A percentile compares a stretch with the other conserved stretches of the same genome.
These are phyloP conservation scores for Drosophila differens DNA, from an alignment of 2,888 invertebrate genomes.

Conservation along the genomic window DNA sequence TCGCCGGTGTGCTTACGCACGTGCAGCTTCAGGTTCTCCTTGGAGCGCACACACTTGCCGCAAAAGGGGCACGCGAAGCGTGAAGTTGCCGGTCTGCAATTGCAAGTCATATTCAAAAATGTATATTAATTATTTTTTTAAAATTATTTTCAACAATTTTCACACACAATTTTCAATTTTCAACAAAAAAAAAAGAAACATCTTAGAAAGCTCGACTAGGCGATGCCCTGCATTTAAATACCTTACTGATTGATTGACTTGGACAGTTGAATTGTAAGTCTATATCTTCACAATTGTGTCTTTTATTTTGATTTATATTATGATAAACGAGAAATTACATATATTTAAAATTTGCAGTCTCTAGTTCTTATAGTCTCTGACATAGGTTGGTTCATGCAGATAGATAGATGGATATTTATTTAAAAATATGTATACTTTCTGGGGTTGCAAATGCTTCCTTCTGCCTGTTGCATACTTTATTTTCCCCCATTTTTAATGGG, in stretches of 20 bases:
- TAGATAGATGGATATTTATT: neutral
- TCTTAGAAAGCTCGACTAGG: neutral
- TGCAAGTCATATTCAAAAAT: neutral
- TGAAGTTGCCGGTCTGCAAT: constrained; percentile 82
- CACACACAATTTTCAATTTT: no score
- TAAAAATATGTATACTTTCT: neutral
- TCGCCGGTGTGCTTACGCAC: constrained; percentile 95
- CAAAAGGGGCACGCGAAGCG: constrained; percentile 95
- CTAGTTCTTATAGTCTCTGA: neutral
- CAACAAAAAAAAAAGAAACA: neutral
- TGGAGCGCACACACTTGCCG: constrained; percentile 94
- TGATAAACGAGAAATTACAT: no score
- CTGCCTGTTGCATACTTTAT: neutral
- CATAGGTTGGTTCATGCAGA: neutral
- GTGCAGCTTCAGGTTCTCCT: constrained; percentile 94
- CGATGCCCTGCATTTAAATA: neutral
- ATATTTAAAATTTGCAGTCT: neutral
- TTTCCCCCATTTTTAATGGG: neutral
- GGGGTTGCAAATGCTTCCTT: neutral
- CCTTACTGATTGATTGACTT: neutral
- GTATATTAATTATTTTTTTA: neutral
- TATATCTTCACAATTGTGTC: neutral
- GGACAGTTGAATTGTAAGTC: neutral
- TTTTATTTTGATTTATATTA: neutral
- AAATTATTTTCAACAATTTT: neutral